These are phyloP conservation scores for Heliconius melpomene DNA, from an alignment of 1,140 invertebrate genomes.

Conservation along the genomic window DNA sequence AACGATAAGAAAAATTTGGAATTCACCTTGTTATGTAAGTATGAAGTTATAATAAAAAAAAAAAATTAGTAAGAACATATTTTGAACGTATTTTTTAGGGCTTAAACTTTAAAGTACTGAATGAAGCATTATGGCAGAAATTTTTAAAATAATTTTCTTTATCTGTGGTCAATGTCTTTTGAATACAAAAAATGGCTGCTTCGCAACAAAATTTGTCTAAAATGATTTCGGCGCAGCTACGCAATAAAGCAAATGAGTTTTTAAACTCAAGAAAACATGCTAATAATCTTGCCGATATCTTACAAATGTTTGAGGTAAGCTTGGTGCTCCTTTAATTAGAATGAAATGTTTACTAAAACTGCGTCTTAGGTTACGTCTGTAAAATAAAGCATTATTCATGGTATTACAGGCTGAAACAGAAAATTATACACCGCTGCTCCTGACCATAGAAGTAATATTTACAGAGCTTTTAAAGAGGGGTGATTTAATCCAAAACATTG, in stretches of 20 bases:
- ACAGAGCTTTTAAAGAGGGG: constrained; percentile 84
- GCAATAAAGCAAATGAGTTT: constrained; percentile 85
- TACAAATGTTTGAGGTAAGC: constrained; percentile 83
- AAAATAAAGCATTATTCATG: constrained; percentile 49
- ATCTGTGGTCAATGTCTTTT: constrained; percentile 56
- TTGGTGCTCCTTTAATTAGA: constrained; percentile 23
- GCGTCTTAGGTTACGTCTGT: constrained; percentile 71
- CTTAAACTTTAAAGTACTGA: not conserved
- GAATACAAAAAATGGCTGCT: constrained; percentile 75
- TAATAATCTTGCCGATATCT: constrained; percentile 84
- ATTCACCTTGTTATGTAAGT: no score
- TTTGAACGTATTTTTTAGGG: not conserved
- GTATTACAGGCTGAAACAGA: constrained; percentile 79
- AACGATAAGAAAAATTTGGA: no score
- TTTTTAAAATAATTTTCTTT: not conserved
- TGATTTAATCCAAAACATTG: constrained; percentile 82
- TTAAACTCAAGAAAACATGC: constrained; percentile 83
- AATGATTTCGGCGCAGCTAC: constrained; percentile 80
- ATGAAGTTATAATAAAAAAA: no score
- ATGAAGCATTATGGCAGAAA: not conserved
- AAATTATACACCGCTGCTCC: constrained; percentile 80
- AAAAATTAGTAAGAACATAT: not conserved
- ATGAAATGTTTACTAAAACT: constrained; percentile 44
- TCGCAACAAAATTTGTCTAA: constrained; percentile 71
- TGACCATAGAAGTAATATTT: constrained; percentile 86